These are phyloP conservation scores for Thumatha senex DNA, from an alignment of 2,888 invertebrate species.

Conservation along the genomic window DNA sequence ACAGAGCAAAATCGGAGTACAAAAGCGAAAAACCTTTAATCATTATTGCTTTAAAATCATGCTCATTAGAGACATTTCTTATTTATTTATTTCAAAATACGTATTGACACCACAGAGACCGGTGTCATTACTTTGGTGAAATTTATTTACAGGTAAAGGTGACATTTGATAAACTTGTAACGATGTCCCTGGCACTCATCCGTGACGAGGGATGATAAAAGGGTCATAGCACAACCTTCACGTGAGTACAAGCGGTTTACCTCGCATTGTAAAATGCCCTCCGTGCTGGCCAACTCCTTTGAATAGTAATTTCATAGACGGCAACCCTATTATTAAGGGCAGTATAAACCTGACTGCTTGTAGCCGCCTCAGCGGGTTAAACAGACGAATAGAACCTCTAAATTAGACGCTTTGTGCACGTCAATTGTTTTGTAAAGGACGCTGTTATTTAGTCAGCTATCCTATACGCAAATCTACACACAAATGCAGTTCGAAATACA, in stretches of 20 bases:
- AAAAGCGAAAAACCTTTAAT: too few relatives aligned
- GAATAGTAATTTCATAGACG: constrained; percentile 68
- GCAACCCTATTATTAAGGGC: constrained; percentile 68
- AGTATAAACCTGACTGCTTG: constrained; percentile 62
- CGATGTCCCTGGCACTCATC: constrained; percentile 49
- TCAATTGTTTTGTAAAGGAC: constrained; percentile 40
- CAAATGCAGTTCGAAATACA: background rate
- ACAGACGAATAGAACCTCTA: constrained; percentile 54
- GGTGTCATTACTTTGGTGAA: constrained; percentile 35
- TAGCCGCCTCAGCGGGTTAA: constrained; percentile 59
- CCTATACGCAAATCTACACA: constrained; percentile 1
- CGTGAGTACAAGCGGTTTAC: constrained; percentile 64
- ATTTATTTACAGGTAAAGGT: constrained; percentile 40
- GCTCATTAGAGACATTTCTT: too few relatives aligned
- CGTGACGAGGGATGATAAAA: constrained; percentile 62
- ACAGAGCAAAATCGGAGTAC: too few relatives aligned
- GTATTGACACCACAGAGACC: constrained; percentile 28
- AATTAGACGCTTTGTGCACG: constrained; percentile 57
- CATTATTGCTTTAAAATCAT: background rate
- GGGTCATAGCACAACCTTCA: constrained; percentile 61
- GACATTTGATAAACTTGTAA: constrained; percentile 50
- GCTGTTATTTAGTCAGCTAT: constrained; percentile 27
- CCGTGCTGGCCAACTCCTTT: constrained; percentile 59
- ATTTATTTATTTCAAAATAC: background rate
- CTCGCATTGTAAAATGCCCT: constrained; percentile 61